Evolutionary conservation across 1,140 invertebrate species (phyloP).

Genomic region (Diuraphis noxia): DNA sequence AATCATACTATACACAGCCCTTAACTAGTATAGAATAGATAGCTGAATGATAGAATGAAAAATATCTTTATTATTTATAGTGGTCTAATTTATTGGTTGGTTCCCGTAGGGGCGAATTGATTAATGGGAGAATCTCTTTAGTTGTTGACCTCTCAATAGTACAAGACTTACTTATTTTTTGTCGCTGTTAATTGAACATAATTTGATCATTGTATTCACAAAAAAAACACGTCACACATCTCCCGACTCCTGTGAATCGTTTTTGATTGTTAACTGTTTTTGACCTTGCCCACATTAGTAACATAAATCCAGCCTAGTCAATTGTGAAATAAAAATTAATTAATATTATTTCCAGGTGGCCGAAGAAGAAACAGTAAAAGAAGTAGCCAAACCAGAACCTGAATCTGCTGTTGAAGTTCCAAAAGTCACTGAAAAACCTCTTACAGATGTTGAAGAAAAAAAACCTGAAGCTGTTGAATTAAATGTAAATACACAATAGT

Average conservation of each 20-base stretch:
- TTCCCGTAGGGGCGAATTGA: conserved; percentile 45
- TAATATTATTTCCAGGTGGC: conserved; percentile 33
- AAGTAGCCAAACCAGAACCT: not conserved
- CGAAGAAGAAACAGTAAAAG: conserved; percentile 37
- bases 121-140: conserved; percentile 23
- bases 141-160: conserved; percentile 25
- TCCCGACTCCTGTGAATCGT: conserved; percentile 1
- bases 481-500: conserved; percentile 8
- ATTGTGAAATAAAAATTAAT: not conserved
- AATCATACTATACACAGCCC: conserved; percentile 23
- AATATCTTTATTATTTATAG: conserved; percentile 29
- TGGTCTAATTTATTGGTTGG: conserved; percentile 24
- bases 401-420: conserved; percentile 32
- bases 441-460: not conserved
- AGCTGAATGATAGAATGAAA: not conserved
- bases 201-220: conserved; percentile 36
- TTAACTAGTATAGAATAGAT: conserved; percentile 44
- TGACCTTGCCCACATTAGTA: conserved; percentile 17
- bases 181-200: conserved; percentile 43
- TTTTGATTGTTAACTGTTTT: not conserved
- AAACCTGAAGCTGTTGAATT: not conserved
- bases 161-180: conserved; percentile 4
- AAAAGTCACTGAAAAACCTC: not conserved
- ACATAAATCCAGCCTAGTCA: not conserved
- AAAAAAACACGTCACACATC: not conserved